phyloP scores from a whole-genome alignment of 2,797 vertebrate genomes.

The Scleropages formosus region DNA sequence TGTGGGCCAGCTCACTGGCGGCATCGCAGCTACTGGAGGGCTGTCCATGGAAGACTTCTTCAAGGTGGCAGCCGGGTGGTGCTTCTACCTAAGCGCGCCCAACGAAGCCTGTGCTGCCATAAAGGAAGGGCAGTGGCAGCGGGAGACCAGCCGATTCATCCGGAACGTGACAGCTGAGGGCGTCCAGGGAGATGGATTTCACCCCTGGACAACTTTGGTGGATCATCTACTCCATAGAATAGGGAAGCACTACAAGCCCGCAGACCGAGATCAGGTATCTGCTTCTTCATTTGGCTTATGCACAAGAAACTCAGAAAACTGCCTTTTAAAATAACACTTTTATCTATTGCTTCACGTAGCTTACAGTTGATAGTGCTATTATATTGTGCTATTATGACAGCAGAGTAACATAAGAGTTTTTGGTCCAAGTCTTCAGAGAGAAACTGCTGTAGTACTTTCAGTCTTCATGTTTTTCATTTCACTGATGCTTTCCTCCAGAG shows the following conservation, averaged over 20 bases:
- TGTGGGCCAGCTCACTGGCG: slow-evolving; percentile 59
- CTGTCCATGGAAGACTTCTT: slow-evolving; percentile 55
- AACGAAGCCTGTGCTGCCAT: slow-evolving; percentile 48
- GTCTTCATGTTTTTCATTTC: too few species aligned
- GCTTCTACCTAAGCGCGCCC: slow-evolving; percentile 62
- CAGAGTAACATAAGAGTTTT: too few species aligned
- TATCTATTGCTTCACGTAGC: not conserved
- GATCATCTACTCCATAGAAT: slow-evolving; percentile 54
- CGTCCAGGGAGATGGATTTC: not conserved
- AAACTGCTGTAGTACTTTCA: too few species aligned
- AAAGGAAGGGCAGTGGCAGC: slow-evolving; percentile 54
- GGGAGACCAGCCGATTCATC: slow-evolving; percentile 54
- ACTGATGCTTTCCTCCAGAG: too few species aligned
- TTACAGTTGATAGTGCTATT: too few species aligned
- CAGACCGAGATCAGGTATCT: slow-evolving; percentile 44
- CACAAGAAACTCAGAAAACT: not conserved
- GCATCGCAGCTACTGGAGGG: slow-evolving; percentile 36
- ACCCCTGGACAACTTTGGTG: slow-evolving; percentile 34
- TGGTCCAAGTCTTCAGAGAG: too few species aligned
- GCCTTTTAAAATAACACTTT: not conserved
- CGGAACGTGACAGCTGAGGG: slow-evolving; percentile 41
- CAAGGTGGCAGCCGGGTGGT: slow-evolving; percentile 49
- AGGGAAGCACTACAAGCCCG: slow-evolving; percentile 51
- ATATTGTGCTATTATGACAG: too few species aligned
- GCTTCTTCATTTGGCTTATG: too few species aligned